A percentile compares a stretch with the other conserved stretches of the same genome.
These are phyloP conservation scores for Protonibea diacanthus DNA, from an alignment of 2,797 vertebrate genomes.

Conservation along the genomic window DNA sequence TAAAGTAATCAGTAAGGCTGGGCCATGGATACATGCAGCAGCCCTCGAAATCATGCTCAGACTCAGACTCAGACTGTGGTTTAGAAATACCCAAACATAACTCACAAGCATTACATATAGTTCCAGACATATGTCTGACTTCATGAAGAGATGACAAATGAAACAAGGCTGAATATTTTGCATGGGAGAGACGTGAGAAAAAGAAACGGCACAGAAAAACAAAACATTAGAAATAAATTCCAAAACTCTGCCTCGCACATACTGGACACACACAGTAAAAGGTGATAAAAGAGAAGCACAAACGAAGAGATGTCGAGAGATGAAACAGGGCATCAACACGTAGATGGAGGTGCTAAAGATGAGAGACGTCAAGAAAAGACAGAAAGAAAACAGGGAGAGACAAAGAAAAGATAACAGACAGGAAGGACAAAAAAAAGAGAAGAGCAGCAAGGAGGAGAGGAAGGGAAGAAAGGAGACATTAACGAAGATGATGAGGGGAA, in stretches of 20 bases:
- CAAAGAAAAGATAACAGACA: slow-evolving; percentile 8
- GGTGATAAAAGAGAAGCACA: slow-evolving; percentile 1
- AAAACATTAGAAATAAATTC: not conserved
- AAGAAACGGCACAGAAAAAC: no score
- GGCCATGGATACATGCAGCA: no score
- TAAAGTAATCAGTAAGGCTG: no score
- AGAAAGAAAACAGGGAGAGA: slow-evolving; percentile 14
- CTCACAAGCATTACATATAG: no score
- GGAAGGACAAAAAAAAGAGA: not conserved
- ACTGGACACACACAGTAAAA: not conserved
- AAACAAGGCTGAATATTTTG: not conserved
- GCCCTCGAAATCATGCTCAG: no score
- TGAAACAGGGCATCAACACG: not conserved
- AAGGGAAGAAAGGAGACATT: not conserved
- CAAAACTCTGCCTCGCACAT: not conserved
- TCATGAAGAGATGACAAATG: not conserved
- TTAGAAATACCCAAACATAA: no score
- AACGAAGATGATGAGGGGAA: not conserved
- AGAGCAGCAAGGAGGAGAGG: not conserved
- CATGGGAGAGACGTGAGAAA: not conserved
- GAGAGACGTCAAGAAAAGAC: not conserved
- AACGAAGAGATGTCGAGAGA: slow-evolving; percentile 13
- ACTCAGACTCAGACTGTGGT: no score
- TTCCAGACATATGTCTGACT: no score
- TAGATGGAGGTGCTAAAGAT: slow-evolving; percentile 5